These are phyloP conservation scores for Synaphobranchus kaupii DNA, from an alignment of 2,797 vertebrate genomes.

Conservation along the genomic window DNA sequence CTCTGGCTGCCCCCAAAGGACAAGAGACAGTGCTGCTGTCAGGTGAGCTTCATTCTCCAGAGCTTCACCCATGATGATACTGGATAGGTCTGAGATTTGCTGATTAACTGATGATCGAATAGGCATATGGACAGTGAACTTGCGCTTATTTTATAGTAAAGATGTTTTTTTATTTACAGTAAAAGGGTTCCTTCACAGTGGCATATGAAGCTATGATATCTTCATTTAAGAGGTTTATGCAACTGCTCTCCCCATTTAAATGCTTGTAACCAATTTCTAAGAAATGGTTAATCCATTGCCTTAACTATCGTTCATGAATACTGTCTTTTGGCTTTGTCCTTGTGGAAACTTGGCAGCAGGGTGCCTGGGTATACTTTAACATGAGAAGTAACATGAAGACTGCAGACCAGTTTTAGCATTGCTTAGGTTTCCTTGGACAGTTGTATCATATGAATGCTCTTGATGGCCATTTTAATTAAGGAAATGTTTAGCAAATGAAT, in stretches of 20 bases:
- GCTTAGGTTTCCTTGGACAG: not conserved
- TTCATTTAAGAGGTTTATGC: not conserved
- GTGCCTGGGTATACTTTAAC: not conserved
- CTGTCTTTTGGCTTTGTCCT: not conserved
- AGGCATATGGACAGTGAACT: not conserved
- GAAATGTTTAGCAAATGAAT: not conserved
- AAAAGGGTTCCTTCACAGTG: not conserved
- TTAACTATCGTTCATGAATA: not conserved
- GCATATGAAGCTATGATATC: not conserved
- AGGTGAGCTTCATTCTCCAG: conserved; percentile 64
- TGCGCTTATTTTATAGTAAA: not conserved
- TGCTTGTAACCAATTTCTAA: not conserved
- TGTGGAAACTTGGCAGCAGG: conserved; percentile 8
- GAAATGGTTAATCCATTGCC: conserved; percentile 2
- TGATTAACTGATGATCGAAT: not conserved
- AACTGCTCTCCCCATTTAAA: not conserved
- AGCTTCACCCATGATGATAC: not conserved
- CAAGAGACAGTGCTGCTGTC: conserved; percentile 88
- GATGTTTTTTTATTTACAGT: not conserved
- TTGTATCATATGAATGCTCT: not conserved
- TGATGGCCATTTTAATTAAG: not conserved
- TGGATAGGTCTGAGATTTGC: not conserved
- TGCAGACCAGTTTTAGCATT: not conserved
- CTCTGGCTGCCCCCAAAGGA: conserved; percentile 86
- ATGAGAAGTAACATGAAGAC: not conserved